phyloP scores from a whole-genome alignment of 2,113 vertebrate species.

The Mus spicilegus region DNA sequence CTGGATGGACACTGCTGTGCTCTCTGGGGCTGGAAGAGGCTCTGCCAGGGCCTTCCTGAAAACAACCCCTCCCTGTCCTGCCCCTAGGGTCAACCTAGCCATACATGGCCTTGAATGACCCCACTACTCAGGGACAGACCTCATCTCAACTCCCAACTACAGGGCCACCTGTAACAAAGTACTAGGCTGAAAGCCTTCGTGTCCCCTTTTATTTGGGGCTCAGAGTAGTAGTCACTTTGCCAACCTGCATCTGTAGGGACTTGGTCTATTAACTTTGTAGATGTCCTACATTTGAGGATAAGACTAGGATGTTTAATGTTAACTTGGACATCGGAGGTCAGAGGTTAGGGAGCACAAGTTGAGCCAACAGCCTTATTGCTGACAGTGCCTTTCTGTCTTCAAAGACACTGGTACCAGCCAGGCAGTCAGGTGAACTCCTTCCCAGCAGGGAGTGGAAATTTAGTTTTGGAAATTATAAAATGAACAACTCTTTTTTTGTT shows the following conservation, averaged over 20 bases:
- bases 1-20: background rate
- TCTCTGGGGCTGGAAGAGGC: background rate
- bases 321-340: constrained; percentile 6
- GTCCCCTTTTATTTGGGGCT: background rate
- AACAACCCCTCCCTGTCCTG: background rate
- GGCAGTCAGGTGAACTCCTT: background rate
- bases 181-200: background rate
- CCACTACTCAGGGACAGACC: background rate
- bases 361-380: background rate
- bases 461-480: constrained; percentile 51
- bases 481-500: background rate
- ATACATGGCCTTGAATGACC: background rate
- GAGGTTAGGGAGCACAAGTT: background rate
- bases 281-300: constrained; percentile 13
- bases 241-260: background rate
- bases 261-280: background rate
- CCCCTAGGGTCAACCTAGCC: background rate
- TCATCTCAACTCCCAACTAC: background rate
- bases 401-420: background rate
- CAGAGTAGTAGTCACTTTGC: constrained; percentile 9
- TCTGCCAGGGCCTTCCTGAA: background rate
- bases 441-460: background rate
- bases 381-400: background rate
- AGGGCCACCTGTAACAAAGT: background rate
- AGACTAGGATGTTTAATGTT: background rate